These are phyloP conservation scores for Pachycephus smyrnensis DNA, from an alignment of 2,888 invertebrate genomes.

Conservation along the genomic window DNA sequence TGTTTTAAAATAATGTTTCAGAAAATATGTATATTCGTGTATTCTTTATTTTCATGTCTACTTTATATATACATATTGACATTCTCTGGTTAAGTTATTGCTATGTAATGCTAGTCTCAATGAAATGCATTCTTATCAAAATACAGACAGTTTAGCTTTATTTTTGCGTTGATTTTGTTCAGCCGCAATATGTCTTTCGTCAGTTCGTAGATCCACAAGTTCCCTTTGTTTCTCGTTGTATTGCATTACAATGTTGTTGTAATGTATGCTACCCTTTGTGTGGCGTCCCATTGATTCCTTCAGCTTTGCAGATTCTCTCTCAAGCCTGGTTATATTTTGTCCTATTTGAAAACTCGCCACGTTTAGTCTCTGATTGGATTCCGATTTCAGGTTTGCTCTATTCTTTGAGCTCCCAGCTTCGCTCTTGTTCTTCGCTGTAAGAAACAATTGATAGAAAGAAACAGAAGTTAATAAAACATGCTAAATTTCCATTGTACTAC, in stretches of 20 bases:
- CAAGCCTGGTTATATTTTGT: slow-evolving; percentile 77
- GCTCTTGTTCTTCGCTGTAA: slow-evolving; percentile 37
- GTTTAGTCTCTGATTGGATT: slow-evolving; percentile 76
- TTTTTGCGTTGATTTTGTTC: slow-evolving; percentile 80
- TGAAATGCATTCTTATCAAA: slow-evolving; percentile 67
- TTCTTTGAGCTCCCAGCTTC: slow-evolving; percentile 51
- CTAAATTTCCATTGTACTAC: not conserved
- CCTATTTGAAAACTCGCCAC: slow-evolving; percentile 80
- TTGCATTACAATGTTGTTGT: slow-evolving; percentile 74
- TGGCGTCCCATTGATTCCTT: slow-evolving; percentile 76
- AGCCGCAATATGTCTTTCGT: slow-evolving; percentile 74
- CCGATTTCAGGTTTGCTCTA: slow-evolving; percentile 64
- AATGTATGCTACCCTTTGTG: slow-evolving; percentile 71
- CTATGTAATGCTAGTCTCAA: not conserved
- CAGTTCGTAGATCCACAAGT: slow-evolving; percentile 71
- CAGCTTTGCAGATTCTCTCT: slow-evolving; percentile 76
- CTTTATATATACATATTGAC: not conserved
- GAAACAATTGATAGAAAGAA: slow-evolving; percentile 16
- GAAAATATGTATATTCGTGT: not conserved
- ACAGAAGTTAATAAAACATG: not conserved
- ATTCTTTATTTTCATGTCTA: not conserved
- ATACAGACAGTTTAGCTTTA: slow-evolving; percentile 81
- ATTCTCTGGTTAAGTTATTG: not conserved
- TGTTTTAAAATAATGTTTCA: too few species aligned
- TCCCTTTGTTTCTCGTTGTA: slow-evolving; percentile 74